phyloP scores from a whole-genome alignment of 2,888 invertebrate genomes.

The Clanis bilineata region DNA sequence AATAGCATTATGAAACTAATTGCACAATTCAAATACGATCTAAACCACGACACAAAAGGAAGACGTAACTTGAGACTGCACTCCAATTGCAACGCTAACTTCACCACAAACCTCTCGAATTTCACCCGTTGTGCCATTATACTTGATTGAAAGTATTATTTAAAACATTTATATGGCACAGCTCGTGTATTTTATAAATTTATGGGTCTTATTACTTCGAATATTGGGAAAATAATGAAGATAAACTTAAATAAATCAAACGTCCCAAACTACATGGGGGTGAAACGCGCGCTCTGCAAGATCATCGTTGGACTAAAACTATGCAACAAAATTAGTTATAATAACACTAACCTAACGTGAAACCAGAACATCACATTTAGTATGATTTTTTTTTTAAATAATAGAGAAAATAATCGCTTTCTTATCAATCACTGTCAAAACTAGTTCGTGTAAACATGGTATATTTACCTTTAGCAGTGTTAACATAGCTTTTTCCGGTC shows the following conservation, averaged over 20 bases:
- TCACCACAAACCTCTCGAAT: constrained; percentile 16
- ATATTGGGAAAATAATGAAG: too few species aligned
- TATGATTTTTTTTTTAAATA: too few species aligned
- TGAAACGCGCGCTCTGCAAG: too few species aligned
- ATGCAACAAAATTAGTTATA: neutral
- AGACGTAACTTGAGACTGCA: constrained; percentile 8
- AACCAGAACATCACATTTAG: neutral
- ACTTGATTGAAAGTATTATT: neutral
- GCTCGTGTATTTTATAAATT: too few species aligned
- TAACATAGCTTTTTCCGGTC: constrained; percentile 47
- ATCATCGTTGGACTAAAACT: neutral
- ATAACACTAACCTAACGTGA: neutral
- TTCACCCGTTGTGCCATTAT: neutral
- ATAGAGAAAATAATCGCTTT: neutral
- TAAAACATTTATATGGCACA: too few species aligned
- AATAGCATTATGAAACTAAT: neutral
- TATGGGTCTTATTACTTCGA: too few species aligned
- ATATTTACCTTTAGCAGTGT: constrained; percentile 40
- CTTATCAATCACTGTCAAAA: neutral
- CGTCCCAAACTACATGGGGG: too few species aligned
- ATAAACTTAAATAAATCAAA: too few species aligned
- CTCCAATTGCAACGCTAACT: constrained; percentile 12
- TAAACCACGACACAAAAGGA: constrained; percentile 13
- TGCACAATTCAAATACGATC: neutral
- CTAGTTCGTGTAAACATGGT: neutral